A percentile compares a stretch with the other conserved stretches of the same genome.
These are phyloP conservation scores for Boleophthalmus pectinirostris DNA, from an alignment of 2,113 vertebrate genomes.

Conservation along the genomic window DNA sequence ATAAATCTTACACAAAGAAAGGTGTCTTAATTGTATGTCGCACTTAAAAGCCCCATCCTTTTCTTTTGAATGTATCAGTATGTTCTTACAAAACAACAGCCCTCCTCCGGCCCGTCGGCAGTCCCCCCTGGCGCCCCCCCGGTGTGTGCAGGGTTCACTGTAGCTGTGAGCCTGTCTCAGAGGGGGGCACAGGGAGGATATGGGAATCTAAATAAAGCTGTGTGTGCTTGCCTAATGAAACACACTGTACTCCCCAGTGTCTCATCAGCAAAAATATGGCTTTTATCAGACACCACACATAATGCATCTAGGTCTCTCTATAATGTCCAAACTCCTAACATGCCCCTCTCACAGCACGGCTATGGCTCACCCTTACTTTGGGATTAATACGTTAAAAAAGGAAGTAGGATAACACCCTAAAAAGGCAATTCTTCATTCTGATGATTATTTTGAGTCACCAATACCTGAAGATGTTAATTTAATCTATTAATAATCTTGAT, in stretches of 20 bases:
- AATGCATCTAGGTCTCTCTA: constrained; percentile 34
- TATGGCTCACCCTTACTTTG: neutral
- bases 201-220: constrained; percentile 72
- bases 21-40: neutral
- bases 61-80: constrained; percentile 13
- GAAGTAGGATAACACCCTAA: neutral
- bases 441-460: neutral
- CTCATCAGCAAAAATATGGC: constrained; percentile 56
- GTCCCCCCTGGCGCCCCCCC: constrained; percentile 33
- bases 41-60: neutral
- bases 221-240: constrained; percentile 69
- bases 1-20: neutral
- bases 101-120: neutral
- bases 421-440: neutral
- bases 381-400: neutral
- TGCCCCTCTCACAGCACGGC: neutral
- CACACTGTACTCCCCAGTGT: constrained; percentile 57
- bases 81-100: constrained; percentile 1
- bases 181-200: constrained; percentile 52
- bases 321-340: constrained; percentile 13
- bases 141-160: constrained; percentile 61
- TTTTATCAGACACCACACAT: constrained; percentile 51
- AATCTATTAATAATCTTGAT: too few relatives aligned
- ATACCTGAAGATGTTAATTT: too few relatives aligned
- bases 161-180: constrained; percentile 55